Evolutionary conservation across 2,797 vertebrate genomes (phyloP), one percentile per base, ranked within the genome.

Genomic region (Chrysocyon brachyurus): DNA sequence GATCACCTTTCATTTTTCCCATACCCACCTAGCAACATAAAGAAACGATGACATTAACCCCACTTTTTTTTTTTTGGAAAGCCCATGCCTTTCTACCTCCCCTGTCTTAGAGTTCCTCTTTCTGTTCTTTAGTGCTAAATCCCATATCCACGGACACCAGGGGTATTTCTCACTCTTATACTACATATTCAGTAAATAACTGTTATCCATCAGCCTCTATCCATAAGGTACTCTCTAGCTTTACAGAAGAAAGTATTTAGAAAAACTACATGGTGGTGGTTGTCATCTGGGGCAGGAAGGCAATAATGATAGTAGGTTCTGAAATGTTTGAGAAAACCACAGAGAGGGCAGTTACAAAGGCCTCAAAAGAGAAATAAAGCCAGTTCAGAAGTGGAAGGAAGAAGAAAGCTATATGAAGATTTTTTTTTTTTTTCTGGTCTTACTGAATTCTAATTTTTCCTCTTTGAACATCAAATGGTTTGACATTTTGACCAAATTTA

Each of bases 361-460:
- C 28, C 79, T 52, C 57, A 22, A 70, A 77, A 75, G 68, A 33
- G 21, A 57, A 63, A 22, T 46, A 54, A 24, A 79, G 57, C 49
- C 17, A 12, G 40, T 21, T 40, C 73, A 70, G 22, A n/a, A 22
- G 19, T 57, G 5, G 46, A 72, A 61, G 68, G 31, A 17, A 56
- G 4, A 15, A 22, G 8, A 24, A 12, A 79, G 22, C 28, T 52
- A 0, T 2, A 9, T 0, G 40, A 22, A 46, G 11, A 3, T 31
- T 28, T 31, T 3, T 77, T 11, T 33, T 33, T 31, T 2, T 56
- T 75, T 28, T n/a, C 22, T 21, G 8, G 14, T 57, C 21, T 46
- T 21, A 78, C 73, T 89, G 31, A 59, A 64, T 86, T 73, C 59
- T 46, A 4, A 92, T 21, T 40, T 86, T 79, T 9, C 63, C 11